Percentiles rank a stretch among this genome's conserved stretches.
Conservation (phyloP, 2,888 invertebrate species). For the Microctonus hyperodae region DNA sequence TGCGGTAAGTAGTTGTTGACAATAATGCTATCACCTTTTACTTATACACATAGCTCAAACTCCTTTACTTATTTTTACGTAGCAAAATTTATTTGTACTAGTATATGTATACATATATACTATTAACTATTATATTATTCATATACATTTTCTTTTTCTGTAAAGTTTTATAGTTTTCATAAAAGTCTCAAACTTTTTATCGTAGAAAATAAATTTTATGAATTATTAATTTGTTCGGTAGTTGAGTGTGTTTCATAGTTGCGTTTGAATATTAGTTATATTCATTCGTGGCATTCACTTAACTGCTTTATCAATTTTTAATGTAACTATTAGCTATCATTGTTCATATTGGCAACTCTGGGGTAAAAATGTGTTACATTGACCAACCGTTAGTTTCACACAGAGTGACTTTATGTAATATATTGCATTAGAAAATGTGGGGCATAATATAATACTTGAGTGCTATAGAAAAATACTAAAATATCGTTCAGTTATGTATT, state of each 20-base stretch:
- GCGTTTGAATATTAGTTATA: slow-evolving; percentile 40
- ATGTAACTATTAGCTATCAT: slow-evolving; percentile 46
- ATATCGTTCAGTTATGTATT: no score
- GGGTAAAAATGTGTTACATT: slow-evolving; percentile 28
- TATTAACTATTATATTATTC: no score
- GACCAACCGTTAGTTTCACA: slow-evolving; percentile 35
- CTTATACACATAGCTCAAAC: no score
- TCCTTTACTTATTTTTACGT: background rate
- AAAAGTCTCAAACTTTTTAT: background rate
- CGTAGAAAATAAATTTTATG: background rate
- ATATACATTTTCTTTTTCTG: background rate
- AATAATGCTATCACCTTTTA: background rate
- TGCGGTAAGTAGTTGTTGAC: background rate
- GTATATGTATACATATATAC: no score
- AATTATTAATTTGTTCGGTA: slow-evolving; percentile 7
- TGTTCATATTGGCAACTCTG: slow-evolving; percentile 34
- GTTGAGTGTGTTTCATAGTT: slow-evolving; percentile 15
- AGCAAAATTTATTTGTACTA: no score
- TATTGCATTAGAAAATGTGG: background rate
- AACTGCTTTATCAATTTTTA: slow-evolving; percentile 49
- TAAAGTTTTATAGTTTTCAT: background rate
- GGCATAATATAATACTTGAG: background rate
- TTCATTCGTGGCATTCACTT: slow-evolving; percentile 41
- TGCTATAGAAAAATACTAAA: background rate
- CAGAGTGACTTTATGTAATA: background rate